Base-by-base conservation (phyloP, 2,113 vertebrate genomes). In the Terrapene triunguis region DNA sequence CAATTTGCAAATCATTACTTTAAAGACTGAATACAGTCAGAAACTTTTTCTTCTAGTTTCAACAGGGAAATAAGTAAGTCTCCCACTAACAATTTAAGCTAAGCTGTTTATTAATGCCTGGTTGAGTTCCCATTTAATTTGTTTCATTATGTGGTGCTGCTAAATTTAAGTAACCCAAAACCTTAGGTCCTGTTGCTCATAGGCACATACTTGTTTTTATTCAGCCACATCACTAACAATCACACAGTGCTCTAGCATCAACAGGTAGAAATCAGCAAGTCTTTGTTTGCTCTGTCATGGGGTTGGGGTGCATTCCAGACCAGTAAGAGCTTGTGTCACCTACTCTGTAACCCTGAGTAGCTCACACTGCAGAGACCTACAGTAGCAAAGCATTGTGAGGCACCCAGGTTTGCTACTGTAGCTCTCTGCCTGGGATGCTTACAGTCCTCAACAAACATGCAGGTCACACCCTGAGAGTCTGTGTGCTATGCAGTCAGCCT, bases 241-340 rank as follows among this genome's bases (percentile, higher is more conserved):
- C 47, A 1, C 0, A 17, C 27, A 25, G 38, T 3, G 25, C 14
- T 48, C 51, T 54, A 87, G 48, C 22, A 24, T 47, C 87, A 50
- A 14, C 35, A 44, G 10, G 7, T 10, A 50, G 38, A 81, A 81
- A 44, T 0, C 1, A 76, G 14, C 25, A 62, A 62, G 21, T 2
- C 25, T 50, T 82, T 48, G 12, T 48, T n/a, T 48, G 47, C 74
- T 38, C 59, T 83, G 3, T 69, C 32, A 69, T n/a, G 8, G 35
- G 16, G 32, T 17, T n/a, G 35, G 6, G 2, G 62, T n/a, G 35
- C 62, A 69, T n/a, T 69, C 27, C 17, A 69, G 62, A n/a, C 7
- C 35, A 69, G 16, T 69, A 69, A 21, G 62, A 69, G 35, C 14
- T 35, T 65, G 29, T 65, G 32, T 69, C 62, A 69, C 62, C 62